Evolutionary conservation across 2,113 vertebrate genomes (phyloP), one percentile per base, ranked within the genome.

Genomic region (Ctenomys sociabilis): DNA sequence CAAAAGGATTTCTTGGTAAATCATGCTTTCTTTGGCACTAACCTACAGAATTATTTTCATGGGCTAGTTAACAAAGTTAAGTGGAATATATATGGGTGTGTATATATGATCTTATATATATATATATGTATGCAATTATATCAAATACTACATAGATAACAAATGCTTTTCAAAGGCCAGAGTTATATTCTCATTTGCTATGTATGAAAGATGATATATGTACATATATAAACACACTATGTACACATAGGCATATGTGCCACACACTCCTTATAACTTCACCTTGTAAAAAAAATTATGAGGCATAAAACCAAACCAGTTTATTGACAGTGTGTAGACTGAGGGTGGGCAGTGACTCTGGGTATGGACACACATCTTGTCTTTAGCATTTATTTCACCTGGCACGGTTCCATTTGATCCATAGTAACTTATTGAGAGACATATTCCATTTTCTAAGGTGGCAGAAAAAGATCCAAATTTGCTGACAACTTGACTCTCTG

Each of bases 391-490:
- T 94, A 86, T 75, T 97, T 98, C 95, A 99, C 99, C 99, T 98
- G 98, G 96, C 32, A 85, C 86, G 97, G 98, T 97, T 96, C 99
- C 99, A 45, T 98, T 98, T 68, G 98, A 97, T 85, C 98, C 99
- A 0, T 99, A 99, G 97, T 98, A 99, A 96, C 99, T 99, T 97
- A 99, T 98, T 1, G 99, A 99, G 78, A 99, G 98, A 87, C 98
- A 98, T 96, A 99, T 98, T 97, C 99, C 99, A 96, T 98, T 99
- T 96, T 98, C 97, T 78, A 99, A 98, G 35, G 98, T 98, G 92
- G 99, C 99, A 86, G 99, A 98, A 98, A 99, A 99, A 66, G 99
- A 99, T 84, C 99, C 99, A 98, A 98, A 99, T 96, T 98, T 99
- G 97, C 99, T 98, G 93, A 97, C 90, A 93, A 87, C 73, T 97